Base-by-base conservation (phyloP, 2,888 invertebrate species). In the Drosophila conformis region DNA sequence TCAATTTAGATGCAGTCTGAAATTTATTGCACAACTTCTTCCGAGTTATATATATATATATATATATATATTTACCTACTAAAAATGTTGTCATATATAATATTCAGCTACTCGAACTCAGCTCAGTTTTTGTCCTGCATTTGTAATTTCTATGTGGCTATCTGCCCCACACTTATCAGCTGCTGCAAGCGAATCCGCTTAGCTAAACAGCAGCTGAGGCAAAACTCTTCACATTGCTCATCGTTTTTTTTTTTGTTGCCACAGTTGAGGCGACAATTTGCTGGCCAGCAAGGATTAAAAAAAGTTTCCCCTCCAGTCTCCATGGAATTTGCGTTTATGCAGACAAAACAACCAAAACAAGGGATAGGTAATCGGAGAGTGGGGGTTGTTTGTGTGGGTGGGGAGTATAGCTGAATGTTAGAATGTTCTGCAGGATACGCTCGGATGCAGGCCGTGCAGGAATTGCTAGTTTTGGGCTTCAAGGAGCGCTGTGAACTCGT, bases 281-380 rank as follows among this genome's bases (percentile, higher is more conserved):
- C 84, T 69, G 79, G 71, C 76, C 80, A 78, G 69, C 76, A 69
- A 78, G 87, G 89, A 89, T 89, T 90, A 82, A 54, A 21, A 54
- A 88, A 90, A 90, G 78, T 82, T 84, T 77, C 25, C 42, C 7
- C 7, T 8, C 73, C 71, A 62, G 58, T 72, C 15, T 67, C 60
- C 52, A 57, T 53, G 69, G 73, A 67, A 77, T 87, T 89, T 86
- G 76, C 89, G 86, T 87, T 88, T 81, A 83, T 85, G 86, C 86
- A 67, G 53, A 51, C 36, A 18, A 56, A 46, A 40, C 56, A 57
- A 18, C 52, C 59, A 60, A 61, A 62, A 48, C 63, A 60, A 46
- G 36, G 38, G 25, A 27, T 11, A 40, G 40, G 18, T 25, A 46
- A 46, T 25, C 13, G 40, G 18, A 4, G n/a, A 10, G 40, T 10